Conservation (phyloP, 2,113 vertebrate genomes). For the Ciconia stormi region DNA sequence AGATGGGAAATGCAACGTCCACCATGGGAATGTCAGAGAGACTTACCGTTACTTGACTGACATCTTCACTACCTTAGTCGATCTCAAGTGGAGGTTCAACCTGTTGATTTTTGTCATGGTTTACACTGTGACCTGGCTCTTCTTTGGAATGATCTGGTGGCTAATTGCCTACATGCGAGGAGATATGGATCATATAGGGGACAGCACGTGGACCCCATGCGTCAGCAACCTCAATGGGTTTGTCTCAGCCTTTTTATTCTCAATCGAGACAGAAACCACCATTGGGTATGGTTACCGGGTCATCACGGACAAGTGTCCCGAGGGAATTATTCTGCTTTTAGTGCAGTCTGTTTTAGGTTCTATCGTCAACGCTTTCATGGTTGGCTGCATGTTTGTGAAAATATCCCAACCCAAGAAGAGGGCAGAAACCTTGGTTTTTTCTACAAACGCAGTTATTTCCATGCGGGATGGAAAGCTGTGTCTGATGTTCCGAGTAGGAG, state of each 20-base stretch:
- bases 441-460: conserved; percentile 95
- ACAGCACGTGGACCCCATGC: conserved; percentile 92
- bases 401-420: conserved; percentile 99
- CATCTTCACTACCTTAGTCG: conserved; percentile 97
- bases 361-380: conserved; percentile 99
- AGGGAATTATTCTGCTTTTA: conserved; percentile 94
- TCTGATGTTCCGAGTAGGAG: conserved; percentile 98
- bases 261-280: conserved; percentile 98
- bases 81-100: conserved; percentile 98
- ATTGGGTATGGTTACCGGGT: conserved; percentile 98
- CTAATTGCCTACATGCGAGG: conserved; percentile 95
- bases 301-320: conserved; percentile 97
- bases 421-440: conserved; percentile 97
- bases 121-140: conserved; percentile 97
- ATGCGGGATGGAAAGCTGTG: conserved; percentile 95
- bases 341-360: conserved; percentile 97
- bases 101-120: conserved; percentile 97
- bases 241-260: conserved; percentile 97
- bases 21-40: conserved; percentile 95
- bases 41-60: conserved; percentile 96
- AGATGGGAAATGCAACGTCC: conserved; percentile 98
- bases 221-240: conserved; percentile 98
- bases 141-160: conserved; percentile 99
- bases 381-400: conserved; percentile 99
- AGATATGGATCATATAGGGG: conserved; percentile 93